phyloP scores from a whole-genome alignment of 2,797 vertebrate genomes.

The Bradypodion pumilum region DNA sequence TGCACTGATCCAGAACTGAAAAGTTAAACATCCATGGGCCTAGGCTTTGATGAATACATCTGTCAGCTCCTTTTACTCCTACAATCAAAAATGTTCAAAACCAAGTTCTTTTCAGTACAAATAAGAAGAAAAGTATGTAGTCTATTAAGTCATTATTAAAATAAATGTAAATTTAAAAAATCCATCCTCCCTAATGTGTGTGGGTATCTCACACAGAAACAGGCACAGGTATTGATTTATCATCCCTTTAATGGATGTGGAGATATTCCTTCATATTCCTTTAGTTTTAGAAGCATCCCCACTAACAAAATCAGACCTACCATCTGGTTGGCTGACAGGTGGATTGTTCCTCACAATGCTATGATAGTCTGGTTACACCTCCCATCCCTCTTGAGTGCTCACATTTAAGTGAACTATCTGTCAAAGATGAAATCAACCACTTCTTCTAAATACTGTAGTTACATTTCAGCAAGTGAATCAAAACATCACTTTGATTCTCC shows the following conservation, averaged over 20 bases:
- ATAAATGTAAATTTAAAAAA: background rate
- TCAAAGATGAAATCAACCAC: background rate
- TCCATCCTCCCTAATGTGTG: background rate
- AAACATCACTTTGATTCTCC: conserved; percentile 8
- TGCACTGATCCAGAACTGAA: background rate
- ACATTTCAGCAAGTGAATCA: conserved; percentile 3
- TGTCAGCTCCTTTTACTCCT: background rate
- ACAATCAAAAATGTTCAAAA: background rate
- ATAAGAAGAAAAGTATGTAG: background rate
- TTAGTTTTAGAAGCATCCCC: background rate
- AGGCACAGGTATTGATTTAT: background rate
- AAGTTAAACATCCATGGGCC: background rate
- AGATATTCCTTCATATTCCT: background rate
- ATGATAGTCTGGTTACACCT: background rate
- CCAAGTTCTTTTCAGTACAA: background rate
- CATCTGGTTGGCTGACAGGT: background rate
- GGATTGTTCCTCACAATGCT: background rate
- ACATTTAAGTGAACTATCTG: conserved; percentile 2
- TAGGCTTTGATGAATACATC: background rate
- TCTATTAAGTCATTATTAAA: background rate
- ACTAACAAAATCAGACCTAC: background rate
- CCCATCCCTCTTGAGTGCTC: background rate
- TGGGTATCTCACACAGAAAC: background rate
- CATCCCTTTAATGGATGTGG: background rate
- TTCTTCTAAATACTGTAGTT: conserved; percentile 10